Evolutionary conservation across 2,797 vertebrate genomes (phyloP).

Genomic region (Takifugu ocellatus): DNA sequence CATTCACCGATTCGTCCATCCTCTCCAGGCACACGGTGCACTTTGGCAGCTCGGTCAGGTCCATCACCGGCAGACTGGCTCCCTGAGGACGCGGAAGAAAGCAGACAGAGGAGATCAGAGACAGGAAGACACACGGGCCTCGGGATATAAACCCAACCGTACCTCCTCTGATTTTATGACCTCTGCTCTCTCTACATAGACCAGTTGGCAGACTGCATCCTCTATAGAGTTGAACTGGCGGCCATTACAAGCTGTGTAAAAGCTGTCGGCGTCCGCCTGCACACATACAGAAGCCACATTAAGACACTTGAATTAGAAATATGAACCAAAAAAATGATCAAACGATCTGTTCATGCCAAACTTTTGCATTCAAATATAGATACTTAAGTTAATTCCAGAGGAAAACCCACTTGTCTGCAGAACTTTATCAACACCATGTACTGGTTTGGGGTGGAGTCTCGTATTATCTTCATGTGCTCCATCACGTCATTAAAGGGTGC

Average conservation of each 20-base stretch:
- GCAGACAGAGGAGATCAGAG: background rate
- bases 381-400: background rate
- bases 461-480: conserved; percentile 98
- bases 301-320: background rate
- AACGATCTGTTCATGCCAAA: background rate
- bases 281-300: background rate
- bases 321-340: background rate
- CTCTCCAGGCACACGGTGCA: conserved; percentile 97
- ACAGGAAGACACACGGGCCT: background rate
- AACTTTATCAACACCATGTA: conserved; percentile 99
- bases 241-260: conserved; percentile 91
- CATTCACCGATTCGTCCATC: conserved; percentile 98
- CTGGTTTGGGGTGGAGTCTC: conserved; percentile 96
- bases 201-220: conserved; percentile 93
- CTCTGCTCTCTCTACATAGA: conserved; percentile 94
- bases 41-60: conserved; percentile 94
- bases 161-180: conserved; percentile 95
- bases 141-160: background rate
- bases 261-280: conserved; percentile 92
- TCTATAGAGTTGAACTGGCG: conserved; percentile 97
- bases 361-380: background rate
- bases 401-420: conserved; percentile 80
- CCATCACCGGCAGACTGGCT: conserved; percentile 97
- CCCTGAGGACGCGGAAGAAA: conserved; percentile 70
- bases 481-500: conserved; percentile 95